Evolutionary conservation across 2,113 vertebrate genomes (phyloP), one percentile per base, ranked within the genome.

Genomic region (Nymphicus hollandicus): DNA sequence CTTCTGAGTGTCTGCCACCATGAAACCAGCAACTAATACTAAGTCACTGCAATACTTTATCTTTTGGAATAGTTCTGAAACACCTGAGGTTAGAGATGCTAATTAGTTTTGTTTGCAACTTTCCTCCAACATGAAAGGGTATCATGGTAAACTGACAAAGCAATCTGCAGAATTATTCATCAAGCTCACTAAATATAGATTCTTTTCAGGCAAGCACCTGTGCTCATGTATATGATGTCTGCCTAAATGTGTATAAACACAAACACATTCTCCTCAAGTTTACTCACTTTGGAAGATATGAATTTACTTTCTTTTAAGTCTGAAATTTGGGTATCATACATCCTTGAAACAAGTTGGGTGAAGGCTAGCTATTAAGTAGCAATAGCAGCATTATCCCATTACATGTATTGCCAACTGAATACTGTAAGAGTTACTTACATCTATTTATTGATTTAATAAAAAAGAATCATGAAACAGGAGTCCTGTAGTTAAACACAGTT

Each of bases 371-470:
- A 13, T 80, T 78, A 86, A 71, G 20, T 28, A 92, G 35, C 66
- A 77, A 46, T 18, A 71, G 65, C 37, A 93, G 69, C 65, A 44
- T 35, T 61, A 80, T 65, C 24, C 31, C 66, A 72, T 86, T 82
- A 73, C 12, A 66, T 41, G 5, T 41, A 46, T 64, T 12, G 16
- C 47, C 49, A 80, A 17, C 41, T 83, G 39, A 29, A 66, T 73
- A 84, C 22, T 39, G 4, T 39, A 76, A 60, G 37, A 90, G 29
- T 64, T 64, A 46, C 6, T 95, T 55, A 69, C 19, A 22, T 22
- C 13, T 35, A 31, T 19, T 58, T 69, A 11, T 39, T 78, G 35
- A 56, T 96, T 84, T 90, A 90, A 47, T 87, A n/a, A 61, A 71
- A 47, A 71, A 79, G 27, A 77, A 49, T n/a, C n/a, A 58, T 25